Evolutionary conservation across 2,113 vertebrate genomes (phyloP).

Genomic region (Salvelinus alpinus): DNA sequence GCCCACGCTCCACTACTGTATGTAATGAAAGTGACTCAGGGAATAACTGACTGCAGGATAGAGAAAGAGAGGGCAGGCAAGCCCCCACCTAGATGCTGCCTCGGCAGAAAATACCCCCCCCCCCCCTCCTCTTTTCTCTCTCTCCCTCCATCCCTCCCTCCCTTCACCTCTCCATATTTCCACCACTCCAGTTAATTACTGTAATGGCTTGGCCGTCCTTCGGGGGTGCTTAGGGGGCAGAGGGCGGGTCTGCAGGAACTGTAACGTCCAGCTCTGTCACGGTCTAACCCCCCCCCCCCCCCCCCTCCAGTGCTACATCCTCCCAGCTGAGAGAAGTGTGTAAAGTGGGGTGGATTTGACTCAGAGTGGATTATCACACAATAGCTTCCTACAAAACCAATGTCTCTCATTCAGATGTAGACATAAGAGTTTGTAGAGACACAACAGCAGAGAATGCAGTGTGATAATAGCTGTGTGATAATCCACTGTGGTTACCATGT

Average conservation of each 20-base stretch:
- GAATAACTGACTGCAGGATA: conserved; percentile 60
- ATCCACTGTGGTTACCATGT: too few species aligned
- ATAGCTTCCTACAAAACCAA: too few species aligned
- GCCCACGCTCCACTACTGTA: conserved; percentile 65
- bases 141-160: conserved; percentile 8
- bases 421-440: too few species aligned
- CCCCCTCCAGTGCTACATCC: neutral
- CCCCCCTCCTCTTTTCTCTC: conserved; percentile 12
- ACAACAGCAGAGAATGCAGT: too few species aligned
- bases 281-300: conserved; percentile 31
- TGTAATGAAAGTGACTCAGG: conserved; percentile 73
- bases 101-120: conserved; percentile 59
- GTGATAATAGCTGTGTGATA: too few species aligned
- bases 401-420: too few species aligned
- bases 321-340: too few species aligned
- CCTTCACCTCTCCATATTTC: conserved; percentile 15
- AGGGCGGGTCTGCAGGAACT: conserved; percentile 25
- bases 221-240: conserved; percentile 53
- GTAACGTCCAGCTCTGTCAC: conserved; percentile 39
- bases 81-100: conserved; percentile 50
- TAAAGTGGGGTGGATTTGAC: too few species aligned
- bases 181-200: conserved; percentile 67
- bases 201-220: conserved; percentile 68
- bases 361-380: too few species aligned
- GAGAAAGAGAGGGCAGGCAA: neutral